Evolutionary conservation across 2,888 invertebrate species (phyloP), one percentile per base, ranked within the genome.

Genomic region (Drosophila subsilvestris): DNA sequence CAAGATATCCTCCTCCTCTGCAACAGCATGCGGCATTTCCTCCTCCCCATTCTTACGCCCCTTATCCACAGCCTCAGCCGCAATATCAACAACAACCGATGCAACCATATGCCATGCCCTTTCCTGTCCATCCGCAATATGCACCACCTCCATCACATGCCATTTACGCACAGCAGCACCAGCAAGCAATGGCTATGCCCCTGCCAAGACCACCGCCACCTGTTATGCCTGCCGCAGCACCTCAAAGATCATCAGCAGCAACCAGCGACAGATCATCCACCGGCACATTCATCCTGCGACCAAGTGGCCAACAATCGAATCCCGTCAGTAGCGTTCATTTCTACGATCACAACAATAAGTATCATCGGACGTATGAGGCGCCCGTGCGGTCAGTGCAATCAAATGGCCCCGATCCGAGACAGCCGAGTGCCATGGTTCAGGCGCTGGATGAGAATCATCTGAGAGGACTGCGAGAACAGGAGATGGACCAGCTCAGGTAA

Each of bases 281-380:
- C 0, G 66, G 65, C 14, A 76, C 74, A 4, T 49, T 49, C 50
- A 55, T 58, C 18, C 7, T 70, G 56, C 58, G 69, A 2, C 71
- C 59, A 32, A 32, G 5, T 10, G 32, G 6, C 57, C 55, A 12
- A 50, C 37, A 32, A 49, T 5, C 20, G 1, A 69, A 44, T 25
- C 57, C 61, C 6, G n/a, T 63, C 0, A 74, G 53, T 0, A 74
- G 75, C 5, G 93, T 93, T 1, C 91, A 92, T 70, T 93, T 92
- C 77, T 93, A 93, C 73, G 93, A 94, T 82, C 93, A 93, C 73
- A 89, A 90, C 29, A 93, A 93, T 74, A 92, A 93, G 74, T 93
- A 92, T 79, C 54, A 82, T 3, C 91, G 91, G 42, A 82, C 90
- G n/a, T 92, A 92, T 63, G 72, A 90, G 14, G 90, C 90, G 2